Conservation (phyloP, 2,888 invertebrate species). For the Sepiola atlantica region DNA sequence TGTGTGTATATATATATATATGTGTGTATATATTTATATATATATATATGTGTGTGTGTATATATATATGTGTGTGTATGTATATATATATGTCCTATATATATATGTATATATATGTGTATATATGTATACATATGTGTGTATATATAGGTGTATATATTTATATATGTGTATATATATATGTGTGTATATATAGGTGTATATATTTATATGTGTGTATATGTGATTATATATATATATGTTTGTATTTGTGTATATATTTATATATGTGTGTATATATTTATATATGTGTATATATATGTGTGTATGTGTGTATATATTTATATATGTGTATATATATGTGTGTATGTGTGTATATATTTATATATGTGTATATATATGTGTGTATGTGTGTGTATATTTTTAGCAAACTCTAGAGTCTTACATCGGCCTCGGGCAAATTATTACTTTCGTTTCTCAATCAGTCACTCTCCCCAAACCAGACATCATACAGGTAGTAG, state of each 20-base stretch:
- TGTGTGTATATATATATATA: neutral
- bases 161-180: neutral
- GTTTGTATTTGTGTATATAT: neutral
- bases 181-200: neutral
- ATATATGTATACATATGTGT: neutral
- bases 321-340: neutral
- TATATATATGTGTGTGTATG: neutral
- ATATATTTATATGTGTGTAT: neutral
- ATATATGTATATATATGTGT: neutral
- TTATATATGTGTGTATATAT: neutral
- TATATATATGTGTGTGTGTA: neutral
- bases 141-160: neutral
- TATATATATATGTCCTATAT: neutral
- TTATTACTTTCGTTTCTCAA: too few relatives aligned
- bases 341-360: neutral
- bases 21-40: neutral
- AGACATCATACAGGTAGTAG: too few relatives aligned
- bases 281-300: neutral
- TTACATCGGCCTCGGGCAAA: too few relatives aligned
- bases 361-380: neutral
- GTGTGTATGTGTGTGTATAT: neutral
- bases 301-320: neutral
- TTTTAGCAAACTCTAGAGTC: too few relatives aligned
- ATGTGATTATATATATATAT: neutral
- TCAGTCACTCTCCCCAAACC: too few relatives aligned